Evolutionary conservation across 2,888 invertebrate genomes (phyloP).

Genomic region (Sceliomorpha sp.): DNA sequence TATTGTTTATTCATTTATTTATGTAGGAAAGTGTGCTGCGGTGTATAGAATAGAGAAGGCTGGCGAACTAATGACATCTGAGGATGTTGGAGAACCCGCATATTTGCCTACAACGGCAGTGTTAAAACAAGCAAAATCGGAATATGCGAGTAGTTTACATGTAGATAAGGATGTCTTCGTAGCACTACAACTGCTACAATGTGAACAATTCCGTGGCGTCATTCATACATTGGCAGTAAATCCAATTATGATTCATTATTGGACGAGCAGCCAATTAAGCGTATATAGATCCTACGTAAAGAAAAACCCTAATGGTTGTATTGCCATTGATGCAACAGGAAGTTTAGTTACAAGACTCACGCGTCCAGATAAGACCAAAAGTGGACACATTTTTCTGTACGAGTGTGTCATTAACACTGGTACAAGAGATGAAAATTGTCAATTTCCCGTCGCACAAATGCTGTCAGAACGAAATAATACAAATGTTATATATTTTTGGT

Average conservation of each 20-base stretch:
- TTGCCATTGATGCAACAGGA: constrained; percentile 7
- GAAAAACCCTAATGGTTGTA: neutral
- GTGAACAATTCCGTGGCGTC: neutral
- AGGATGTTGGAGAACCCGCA: constrained; percentile 8
- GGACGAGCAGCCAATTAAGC: constrained; percentile 2
- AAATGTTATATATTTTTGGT: constrained; percentile 32
- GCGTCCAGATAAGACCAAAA: no score
- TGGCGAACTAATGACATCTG: constrained; percentile 8
- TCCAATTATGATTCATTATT: neutral
- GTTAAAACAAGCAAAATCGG: neutral
- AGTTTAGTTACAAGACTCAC: no score
- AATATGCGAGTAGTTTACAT: neutral
- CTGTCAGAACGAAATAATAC: constrained; percentile 23
- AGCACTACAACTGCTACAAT: neutral
- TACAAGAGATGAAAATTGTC: no score
- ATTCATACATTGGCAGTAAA: neutral
- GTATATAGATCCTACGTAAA: neutral
- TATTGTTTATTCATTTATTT: neutral
- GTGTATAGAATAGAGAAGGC: constrained; percentile 5
- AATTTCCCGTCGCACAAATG: constrained; percentile 23
- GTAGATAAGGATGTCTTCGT: constrained; percentile 1
- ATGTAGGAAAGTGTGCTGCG: constrained; percentile 5
- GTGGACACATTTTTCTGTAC: constrained; percentile 3
- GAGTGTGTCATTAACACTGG: constrained; percentile 1
- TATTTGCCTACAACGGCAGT: neutral